Evolutionary conservation across 2,113 vertebrate species (phyloP).

Genomic region (Sinosuthora webbiana): DNA sequence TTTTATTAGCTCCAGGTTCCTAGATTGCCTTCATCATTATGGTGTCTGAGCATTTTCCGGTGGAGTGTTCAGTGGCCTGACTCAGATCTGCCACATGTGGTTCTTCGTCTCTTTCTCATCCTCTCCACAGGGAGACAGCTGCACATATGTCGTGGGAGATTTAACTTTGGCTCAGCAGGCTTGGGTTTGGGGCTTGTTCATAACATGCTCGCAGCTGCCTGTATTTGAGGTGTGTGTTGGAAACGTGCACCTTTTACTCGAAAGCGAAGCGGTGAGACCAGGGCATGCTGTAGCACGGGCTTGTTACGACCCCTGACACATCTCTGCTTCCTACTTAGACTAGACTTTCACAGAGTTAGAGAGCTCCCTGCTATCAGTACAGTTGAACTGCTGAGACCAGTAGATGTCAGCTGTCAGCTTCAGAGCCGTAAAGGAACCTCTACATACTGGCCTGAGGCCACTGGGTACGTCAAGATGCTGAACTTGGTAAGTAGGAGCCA

Average conservation of each 20-base stretch:
- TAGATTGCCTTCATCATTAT: constrained; percentile 3
- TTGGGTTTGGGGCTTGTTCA: neutral
- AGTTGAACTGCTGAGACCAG: neutral
- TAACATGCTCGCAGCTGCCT: neutral
- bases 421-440: neutral
- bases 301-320: neutral
- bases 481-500: neutral
- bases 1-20: neutral
- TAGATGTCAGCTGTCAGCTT: neutral
- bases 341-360: neutral
- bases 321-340: neutral
- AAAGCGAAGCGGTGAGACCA: fast-evolving
- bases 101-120: constrained; percentile 17
- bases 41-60: constrained; percentile 41
- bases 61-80: neutral
- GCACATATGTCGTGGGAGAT: neutral
- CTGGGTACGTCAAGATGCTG: too few species aligned
- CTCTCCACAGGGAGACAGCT: neutral
- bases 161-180: neutral
- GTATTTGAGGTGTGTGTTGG: neutral
- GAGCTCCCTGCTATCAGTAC: neutral
- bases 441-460: neutral
- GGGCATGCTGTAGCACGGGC: neutral
- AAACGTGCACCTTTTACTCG: neutral
- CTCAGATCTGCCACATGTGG: constrained; percentile 10